Evolutionary conservation across 2,113 vertebrate species (phyloP).

Genomic region (Phylloscopus trochiloides): DNA sequence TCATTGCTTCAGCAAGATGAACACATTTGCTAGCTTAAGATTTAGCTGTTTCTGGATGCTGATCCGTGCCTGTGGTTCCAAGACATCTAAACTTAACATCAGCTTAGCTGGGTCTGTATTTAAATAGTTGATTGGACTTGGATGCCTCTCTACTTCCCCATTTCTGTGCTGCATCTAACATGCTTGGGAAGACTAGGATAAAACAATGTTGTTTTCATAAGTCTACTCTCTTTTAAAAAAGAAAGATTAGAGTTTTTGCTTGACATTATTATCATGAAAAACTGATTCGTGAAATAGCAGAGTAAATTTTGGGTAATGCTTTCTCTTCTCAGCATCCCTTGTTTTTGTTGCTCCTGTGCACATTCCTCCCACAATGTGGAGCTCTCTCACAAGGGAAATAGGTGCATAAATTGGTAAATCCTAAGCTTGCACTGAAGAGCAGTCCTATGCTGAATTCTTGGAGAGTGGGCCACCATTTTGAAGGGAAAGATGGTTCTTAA

Average conservation of each 20-base stretch:
- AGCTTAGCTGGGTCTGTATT: background rate
- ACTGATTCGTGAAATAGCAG: background rate
- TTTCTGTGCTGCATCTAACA: background rate
- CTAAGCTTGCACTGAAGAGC: background rate
- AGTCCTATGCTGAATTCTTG: background rate
- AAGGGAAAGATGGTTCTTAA: background rate
- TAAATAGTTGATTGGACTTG: background rate
- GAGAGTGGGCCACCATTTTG: background rate
- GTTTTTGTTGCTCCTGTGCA: background rate
- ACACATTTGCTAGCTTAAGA: background rate
- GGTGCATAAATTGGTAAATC: background rate
- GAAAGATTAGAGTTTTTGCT: background rate
- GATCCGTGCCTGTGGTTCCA: background rate
- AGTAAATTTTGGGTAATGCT: background rate
- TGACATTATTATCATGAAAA: background rate
- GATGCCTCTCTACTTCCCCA: background rate
- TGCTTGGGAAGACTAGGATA: background rate
- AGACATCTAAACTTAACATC: background rate
- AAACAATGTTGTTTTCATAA: background rate
- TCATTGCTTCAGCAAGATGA: background rate
- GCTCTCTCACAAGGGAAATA: slow-evolving; percentile 7
- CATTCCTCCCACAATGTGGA: background rate
- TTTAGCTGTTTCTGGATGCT: background rate
- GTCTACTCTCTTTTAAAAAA: background rate
- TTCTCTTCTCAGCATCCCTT: background rate